Base-by-base conservation (phyloP, 2,113 vertebrate genomes). In the Catharus bicknelli region DNA sequence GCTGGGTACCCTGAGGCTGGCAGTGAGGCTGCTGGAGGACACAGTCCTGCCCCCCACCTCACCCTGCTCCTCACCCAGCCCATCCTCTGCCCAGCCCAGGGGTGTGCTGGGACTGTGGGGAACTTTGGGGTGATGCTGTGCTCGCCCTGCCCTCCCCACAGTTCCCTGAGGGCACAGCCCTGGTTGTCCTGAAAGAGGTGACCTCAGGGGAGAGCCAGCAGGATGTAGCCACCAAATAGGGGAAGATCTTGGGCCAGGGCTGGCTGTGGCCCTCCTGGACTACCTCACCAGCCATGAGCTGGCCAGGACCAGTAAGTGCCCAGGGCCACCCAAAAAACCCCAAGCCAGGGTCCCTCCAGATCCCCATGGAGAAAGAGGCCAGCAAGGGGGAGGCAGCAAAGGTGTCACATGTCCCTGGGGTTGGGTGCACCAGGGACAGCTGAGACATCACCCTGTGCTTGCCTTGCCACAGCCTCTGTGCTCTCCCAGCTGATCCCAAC, bases 131-230 rank as follows among this genome's bases (percentile, higher is more conserved):
- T 38, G 38, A 38, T 38, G 38, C 36, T 3, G 0, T 66, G 68
- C 63, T 43, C 76, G 83, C 55, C 29, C 30, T 73, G 54, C 42
- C 55, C 11, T 76, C 58, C 67, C 30, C 54, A 11, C 94, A 99
- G 99, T 96, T 97, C 67, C 95, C 98, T 1, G 87, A 97, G 4
- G 75, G 94, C 80, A 98, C 97, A 0, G 97, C 98, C 7, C 92
- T 99, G 95, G 98, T 98, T 11, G 77, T 99, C 96, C 97, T 99
- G 96, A 99, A 99, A 96, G 98, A 99, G 79, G 97, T 99, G 90
- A 98, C 97, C 62, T 98, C 91, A 0, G 98, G 98, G 10, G 98
- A 99, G 93, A 99, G 98, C 95, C 96, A 97, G 5, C 98, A 99
- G 94, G 98, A 99, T 1, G 97, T 99, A 13, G 98, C 99, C 50